phyloP scores from a whole-genome alignment of 2,888 invertebrate genomes.

The Scaptomyza caliginosa region DNA sequence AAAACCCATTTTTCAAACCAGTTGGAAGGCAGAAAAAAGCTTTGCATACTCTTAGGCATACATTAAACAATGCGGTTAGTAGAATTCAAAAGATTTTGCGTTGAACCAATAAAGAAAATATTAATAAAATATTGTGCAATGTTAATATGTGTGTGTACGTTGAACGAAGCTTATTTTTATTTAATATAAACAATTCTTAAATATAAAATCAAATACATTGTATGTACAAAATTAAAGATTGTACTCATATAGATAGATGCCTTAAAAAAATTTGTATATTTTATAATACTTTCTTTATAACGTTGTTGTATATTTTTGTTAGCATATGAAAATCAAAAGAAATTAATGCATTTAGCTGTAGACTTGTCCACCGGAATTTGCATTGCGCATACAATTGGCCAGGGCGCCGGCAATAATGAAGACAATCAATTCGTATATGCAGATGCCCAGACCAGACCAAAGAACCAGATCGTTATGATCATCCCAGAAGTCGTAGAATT shows the following conservation, averaged over 20 bases:
- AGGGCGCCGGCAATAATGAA: slow-evolving; percentile 93
- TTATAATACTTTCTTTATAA: background rate
- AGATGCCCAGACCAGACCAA: slow-evolving; percentile 88
- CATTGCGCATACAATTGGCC: slow-evolving; percentile 89
- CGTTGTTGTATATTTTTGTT: background rate
- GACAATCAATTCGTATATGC: slow-evolving; percentile 89
- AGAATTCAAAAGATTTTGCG: background rate
- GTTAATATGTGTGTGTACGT: background rate
- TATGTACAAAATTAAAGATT: too few relatives aligned
- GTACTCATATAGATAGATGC: too few relatives aligned
- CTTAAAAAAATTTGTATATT: too few relatives aligned
- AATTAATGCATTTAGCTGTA: slow-evolving; percentile 4
- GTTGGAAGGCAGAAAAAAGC: background rate
- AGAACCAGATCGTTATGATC: slow-evolving; percentile 85
- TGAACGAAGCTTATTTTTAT: too few relatives aligned
- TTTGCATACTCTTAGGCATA: slow-evolving; percentile 25
- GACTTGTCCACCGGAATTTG: slow-evolving; percentile 27
- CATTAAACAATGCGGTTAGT: background rate
- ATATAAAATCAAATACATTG: background rate
- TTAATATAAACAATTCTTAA: too few relatives aligned
- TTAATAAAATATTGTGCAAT: too few relatives aligned
- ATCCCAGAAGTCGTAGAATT: slow-evolving; percentile 82
- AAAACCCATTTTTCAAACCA: background rate
- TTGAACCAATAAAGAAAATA: background rate
- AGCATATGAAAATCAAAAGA: background rate